Conservation (phyloP, 2,888 invertebrate genomes). For the Allophyes oxyacanthae region DNA sequence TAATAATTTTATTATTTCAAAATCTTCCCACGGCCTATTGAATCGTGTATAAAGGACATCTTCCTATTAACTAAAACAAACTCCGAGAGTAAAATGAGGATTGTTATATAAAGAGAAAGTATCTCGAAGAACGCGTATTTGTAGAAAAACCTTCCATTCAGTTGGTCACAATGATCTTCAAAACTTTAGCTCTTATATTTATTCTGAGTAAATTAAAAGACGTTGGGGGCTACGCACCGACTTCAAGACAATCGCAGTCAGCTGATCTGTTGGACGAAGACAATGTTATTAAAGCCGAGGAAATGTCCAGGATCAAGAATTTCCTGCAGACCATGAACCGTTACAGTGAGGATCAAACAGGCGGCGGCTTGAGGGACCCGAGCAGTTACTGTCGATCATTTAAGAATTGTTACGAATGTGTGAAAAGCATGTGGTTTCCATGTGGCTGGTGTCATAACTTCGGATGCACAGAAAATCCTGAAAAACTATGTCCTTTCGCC, state of each 20-base stretch:
- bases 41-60: constrained; percentile 7
- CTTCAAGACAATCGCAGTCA: not conserved
- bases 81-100: constrained; percentile 10
- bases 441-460: constrained; percentile 72
- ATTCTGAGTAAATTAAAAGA: constrained; percentile 12
- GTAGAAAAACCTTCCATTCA: not conserved
- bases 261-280: not conserved
- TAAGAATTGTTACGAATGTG: constrained; percentile 62
- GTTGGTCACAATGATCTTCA: constrained; percentile 27
- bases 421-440: constrained; percentile 52
- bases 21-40: constrained; percentile 20
- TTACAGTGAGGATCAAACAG: constrained; percentile 6
- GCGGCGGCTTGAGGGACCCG: constrained; percentile 19
- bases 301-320: constrained; percentile 27
- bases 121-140: not conserved
- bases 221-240: not conserved
- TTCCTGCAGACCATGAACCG: constrained; percentile 17
- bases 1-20: constrained; percentile 24
- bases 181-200: constrained; percentile 17
- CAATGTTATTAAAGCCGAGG: constrained; percentile 19
- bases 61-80: constrained; percentile 18
- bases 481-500: constrained; percentile 54
- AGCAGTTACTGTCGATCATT: constrained; percentile 58
- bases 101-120: constrained; percentile 24
- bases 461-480: constrained; percentile 62